Evolutionary conservation across 2,113 vertebrate genomes (phyloP).

Genomic region (Oceanodroma tethys): DNA sequence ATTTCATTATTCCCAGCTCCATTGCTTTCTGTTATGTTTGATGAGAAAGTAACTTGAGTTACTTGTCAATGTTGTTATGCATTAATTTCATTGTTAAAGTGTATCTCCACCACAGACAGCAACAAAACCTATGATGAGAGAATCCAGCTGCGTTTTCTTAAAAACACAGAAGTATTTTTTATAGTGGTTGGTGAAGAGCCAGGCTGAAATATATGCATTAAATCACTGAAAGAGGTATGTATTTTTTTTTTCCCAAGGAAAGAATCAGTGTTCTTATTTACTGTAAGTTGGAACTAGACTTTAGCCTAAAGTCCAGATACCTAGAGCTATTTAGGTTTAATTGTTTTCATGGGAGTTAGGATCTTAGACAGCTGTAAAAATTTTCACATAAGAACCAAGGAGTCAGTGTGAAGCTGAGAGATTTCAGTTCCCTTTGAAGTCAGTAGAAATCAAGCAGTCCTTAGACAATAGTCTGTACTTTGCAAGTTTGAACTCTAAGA

Average conservation of each 20-base stretch:
- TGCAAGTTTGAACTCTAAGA: neutral
- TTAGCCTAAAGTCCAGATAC: neutral
- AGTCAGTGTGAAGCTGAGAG: neutral
- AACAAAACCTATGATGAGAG: neutral
- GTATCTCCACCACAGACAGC: neutral
- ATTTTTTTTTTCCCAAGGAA: neutral
- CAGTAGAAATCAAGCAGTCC: neutral
- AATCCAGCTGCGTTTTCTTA: neutral
- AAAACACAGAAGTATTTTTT: neutral
- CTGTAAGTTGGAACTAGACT: neutral
- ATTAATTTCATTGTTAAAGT: neutral
- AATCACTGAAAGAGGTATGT: neutral
- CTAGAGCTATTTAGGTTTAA: neutral
- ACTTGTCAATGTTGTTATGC: neutral
- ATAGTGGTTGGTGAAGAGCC: neutral
- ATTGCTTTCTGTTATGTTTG: neutral
- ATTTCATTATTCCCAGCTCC: neutral
- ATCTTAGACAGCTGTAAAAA: neutral
- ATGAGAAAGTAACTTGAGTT: neutral
- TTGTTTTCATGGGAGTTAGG: neutral
- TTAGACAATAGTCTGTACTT: neutral
- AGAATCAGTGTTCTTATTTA: neutral
- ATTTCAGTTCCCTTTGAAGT: neutral
- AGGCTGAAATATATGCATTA: neutral
- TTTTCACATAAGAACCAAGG: neutral